Base-by-base conservation (phyloP, 2,113 vertebrate species). In the Chamaea fasciata region DNA sequence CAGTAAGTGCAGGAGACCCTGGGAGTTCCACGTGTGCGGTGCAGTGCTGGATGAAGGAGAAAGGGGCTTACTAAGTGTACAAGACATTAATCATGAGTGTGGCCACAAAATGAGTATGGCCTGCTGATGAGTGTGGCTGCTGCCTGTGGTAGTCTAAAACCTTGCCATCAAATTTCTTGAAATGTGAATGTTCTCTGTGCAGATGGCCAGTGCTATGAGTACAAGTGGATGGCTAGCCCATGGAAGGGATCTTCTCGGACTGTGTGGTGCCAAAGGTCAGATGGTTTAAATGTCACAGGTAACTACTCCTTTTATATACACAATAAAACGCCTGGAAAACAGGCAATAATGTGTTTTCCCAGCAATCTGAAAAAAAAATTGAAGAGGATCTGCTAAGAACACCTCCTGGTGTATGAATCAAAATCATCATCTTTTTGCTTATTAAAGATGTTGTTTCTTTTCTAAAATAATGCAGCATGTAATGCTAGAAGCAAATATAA, bases 281-380 rank as follows among this genome's bases (percentile, higher is more conserved):
- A 99, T 35, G 99, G 99, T 76, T 88, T 99, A 93, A 99, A 99
- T 1, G 99, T 99, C 90, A 99, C 99, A 97, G 99, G 99, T 99
- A 98, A 96, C 12, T 83, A 44, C 17, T 88, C 26, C 15, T 90
- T 44, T 57, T 63, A 10, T 59, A 74, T 67, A 60, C 24, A 56
- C 22, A 62, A 10, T 9, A 92, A 52, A 37, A 89, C 41, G 0
- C 24, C 76, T 49, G 22, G 6, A 68, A 83, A 79, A 59, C 10
- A 30, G 24, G 37, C 28, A 30, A 83, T 49, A 57, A 73, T 49
- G 24, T 69, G n/a, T 68, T 87, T 73, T 76, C 30, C 37, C 50
- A 69, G 21, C 1, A 76, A 59, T 31, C 3, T 1, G 7, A 1
- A 9, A 42, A 75, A 52, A 67, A 37, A 13, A 3, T 8, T 15